A percentile compares a stretch with the other conserved stretches of the same genome.
These are phyloP conservation scores for Gandaritis pyraliata DNA, from an alignment of 2,888 invertebrate genomes.

Conservation along the genomic window DNA sequence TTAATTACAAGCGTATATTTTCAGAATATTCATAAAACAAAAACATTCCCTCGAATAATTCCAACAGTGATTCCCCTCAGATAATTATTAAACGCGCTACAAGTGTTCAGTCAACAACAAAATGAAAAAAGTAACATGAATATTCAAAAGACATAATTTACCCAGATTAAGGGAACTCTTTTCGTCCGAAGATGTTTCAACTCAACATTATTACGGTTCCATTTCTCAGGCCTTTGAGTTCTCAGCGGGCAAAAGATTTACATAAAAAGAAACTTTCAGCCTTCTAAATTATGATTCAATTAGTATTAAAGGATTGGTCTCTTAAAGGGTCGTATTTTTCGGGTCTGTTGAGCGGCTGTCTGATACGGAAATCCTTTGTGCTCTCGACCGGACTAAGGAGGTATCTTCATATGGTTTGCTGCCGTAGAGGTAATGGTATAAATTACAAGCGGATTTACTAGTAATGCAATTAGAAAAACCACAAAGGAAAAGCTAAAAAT, in stretches of 20 bases:
- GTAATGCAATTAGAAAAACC: conserved; percentile 42
- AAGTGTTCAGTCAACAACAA: conserved; percentile 33
- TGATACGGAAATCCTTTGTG: conserved; percentile 76
- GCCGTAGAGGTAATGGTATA: conserved; percentile 65
- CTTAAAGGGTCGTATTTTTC: conserved; percentile 80
- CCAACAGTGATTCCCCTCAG: conserved; percentile 7
- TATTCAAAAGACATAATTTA: conserved; percentile 64
- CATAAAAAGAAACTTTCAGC: conserved; percentile 82
- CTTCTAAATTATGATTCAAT: conserved; percentile 83
- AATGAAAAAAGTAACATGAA: conserved; percentile 42
- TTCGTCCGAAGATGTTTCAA: conserved; percentile 61
- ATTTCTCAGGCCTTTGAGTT: conserved; percentile 72
- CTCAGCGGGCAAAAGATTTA: conserved; percentile 75
- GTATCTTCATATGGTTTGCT: conserved; percentile 71
- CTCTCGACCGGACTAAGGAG: conserved; percentile 77
- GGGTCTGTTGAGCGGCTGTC: conserved; percentile 63
- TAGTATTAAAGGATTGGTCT: conserved; percentile 82
- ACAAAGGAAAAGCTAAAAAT: conserved; percentile 43
- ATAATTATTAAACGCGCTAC: conserved; percentile 30
- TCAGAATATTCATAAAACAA: conserved; percentile 5
- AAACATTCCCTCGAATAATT: background rate
- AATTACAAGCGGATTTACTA: conserved; percentile 64
- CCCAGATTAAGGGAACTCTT: conserved; percentile 63
- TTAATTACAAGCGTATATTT: background rate
- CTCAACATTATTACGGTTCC: conserved; percentile 71